These are phyloP conservation scores for Nothoprocta pentlandii DNA, from an alignment of 2,113 vertebrate species.

Conservation along the genomic window DNA sequence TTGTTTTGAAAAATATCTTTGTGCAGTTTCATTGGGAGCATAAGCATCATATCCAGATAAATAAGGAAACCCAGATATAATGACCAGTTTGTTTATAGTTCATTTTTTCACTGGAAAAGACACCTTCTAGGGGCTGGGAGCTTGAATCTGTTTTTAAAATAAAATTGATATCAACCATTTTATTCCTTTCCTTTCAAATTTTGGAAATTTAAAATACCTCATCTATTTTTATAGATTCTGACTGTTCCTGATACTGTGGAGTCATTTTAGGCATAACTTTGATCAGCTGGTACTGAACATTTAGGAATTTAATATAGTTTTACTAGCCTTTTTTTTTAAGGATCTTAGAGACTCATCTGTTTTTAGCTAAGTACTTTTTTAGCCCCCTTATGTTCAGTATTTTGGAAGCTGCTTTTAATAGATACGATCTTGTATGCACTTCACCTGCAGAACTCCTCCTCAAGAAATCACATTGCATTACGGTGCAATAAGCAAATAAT, in stretches of 20 bases:
- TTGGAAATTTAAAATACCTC: background rate
- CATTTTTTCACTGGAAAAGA: background rate
- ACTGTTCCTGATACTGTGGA: background rate
- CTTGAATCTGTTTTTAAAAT: background rate
- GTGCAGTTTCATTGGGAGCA: background rate
- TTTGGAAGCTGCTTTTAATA: slow-evolving; percentile 40
- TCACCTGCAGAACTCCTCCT: slow-evolving; percentile 13
- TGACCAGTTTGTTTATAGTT: background rate
- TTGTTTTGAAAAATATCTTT: background rate
- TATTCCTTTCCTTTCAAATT: background rate
- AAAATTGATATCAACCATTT: background rate
- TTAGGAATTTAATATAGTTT: background rate
- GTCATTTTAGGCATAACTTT: background rate
- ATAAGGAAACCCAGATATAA: background rate
- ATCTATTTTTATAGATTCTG: background rate
- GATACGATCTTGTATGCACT: background rate
- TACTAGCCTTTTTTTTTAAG: background rate
- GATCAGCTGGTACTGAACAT: background rate
- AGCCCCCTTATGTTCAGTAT: background rate
- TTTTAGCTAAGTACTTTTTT: background rate
- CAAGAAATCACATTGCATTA: background rate
- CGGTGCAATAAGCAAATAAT: slow-evolving; percentile 42
- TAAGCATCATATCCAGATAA: background rate
- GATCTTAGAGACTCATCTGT: background rate
- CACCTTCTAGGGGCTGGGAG: background rate